Evolutionary conservation across 2,888 invertebrate genomes (phyloP), one percentile per base, ranked within the genome.

Genomic region (Nomada goodeniana): DNA sequence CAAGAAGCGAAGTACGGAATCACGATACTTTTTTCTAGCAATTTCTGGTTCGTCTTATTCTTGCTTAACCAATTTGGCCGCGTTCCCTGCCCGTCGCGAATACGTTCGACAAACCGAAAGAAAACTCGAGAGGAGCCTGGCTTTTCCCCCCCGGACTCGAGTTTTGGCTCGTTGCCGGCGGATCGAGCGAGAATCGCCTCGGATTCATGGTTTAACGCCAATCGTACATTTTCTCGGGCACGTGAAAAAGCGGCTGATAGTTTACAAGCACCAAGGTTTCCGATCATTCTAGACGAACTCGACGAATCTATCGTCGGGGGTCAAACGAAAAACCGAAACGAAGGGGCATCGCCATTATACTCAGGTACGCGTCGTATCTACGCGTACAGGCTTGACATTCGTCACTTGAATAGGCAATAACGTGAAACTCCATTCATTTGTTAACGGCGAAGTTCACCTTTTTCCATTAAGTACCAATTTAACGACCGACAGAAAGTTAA

Each of bases 101-200:
- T 64, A 65, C 70, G 52, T 59, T 10, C 42, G n/a, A 26, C 55
- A 44, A 29, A 70, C 23, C 10, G 13, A 61, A 73, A 73, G 60
- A 76, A 81, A 55, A 36, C 71, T 42, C 52, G 42, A 42, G 23
- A 29, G 29, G 47, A 72, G 77, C 69, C 13, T 13, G 52, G 67
- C 53, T 72, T 60, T 73, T 72, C 64, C 68, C 26, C 23, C 73
- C 26, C 5, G 64, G 52, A 67, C 47, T 47, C 65, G 65, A 72
- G 64, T 75, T 83, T 75, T 83, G 83, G 83, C 83, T 69, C 55
- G 68, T 55, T 83, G 83, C 83, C 83, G 83, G 68, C 83, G 82
- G 78, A 78, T 78, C 74, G 77, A 73, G 69, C 75, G 72, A 57
- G 82, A 83, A 83, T 83, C 82, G 76, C 67, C 69, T 72, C 60